Base-by-base conservation (phyloP, 2,888 invertebrate genomes). In the Blera fallax region DNA sequence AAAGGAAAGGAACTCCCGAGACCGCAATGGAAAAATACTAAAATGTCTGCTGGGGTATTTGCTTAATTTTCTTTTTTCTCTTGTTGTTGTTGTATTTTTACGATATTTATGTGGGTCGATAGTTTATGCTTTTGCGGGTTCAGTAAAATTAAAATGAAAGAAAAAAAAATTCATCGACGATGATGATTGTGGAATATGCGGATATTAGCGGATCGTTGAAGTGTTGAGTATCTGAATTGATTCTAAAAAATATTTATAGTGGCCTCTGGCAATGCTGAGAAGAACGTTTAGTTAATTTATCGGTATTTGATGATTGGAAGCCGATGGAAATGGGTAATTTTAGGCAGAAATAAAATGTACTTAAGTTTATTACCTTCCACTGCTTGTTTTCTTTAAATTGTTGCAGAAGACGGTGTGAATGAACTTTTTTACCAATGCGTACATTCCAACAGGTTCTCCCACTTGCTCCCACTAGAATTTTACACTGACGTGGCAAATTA, bases 91-190 rank as follows among this genome's bases (percentile, higher is more conserved):
- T 45, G 24, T 24, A 24, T 62, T 48, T 32, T 48, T 50, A 21
- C 48, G 54, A 21, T 56, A 76, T 81, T 70, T 76, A 81, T 64
- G 81, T 56, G 81, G 69, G 62, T 70, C 76, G 76, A 76, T 81
- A 40, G 80, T 81, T 76, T 81, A 74, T 74, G 65, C 21, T 21
- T 18, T 7, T 24, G 40, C 40, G 29, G 34, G 54, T 27, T 54
- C n/a, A 48, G 16, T 27, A 37, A 48, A 37, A 77, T 50, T 56
- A 24, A 54, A 8, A 34, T 50, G 48, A 24, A 54, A 8, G 24
- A 40, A 32, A 56, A n/a, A 32, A 37, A 65, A 45, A 54, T 62
- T 52, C 32, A 77, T 52, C 29, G 69, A 43, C 62, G 77, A 72
- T 34, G 67, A 74, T 43, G 78, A 83, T 60, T 45, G 60, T 67